phyloP scores from a whole-genome alignment of 2,113 vertebrate genomes.

The Geothlypis trichas region DNA sequence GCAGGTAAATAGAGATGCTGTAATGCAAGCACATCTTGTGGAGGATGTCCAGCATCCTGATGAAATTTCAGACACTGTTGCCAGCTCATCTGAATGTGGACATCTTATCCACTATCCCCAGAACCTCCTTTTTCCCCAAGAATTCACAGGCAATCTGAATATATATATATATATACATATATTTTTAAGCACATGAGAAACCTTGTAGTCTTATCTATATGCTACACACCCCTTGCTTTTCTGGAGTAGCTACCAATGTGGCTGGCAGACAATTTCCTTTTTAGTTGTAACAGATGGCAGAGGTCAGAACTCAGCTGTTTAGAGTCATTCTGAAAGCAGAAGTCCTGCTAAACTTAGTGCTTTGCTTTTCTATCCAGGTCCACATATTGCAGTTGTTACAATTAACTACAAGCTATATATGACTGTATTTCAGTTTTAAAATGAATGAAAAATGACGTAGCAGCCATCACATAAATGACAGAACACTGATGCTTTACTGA shows the following conservation, averaged over 20 bases:
- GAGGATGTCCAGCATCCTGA: not conserved
- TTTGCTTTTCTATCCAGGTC: not conserved
- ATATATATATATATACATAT: not conserved
- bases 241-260: not conserved
- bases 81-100: not conserved
- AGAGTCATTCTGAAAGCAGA: not conserved
- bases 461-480: not conserved
- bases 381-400: not conserved
- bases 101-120: not conserved
- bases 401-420: not conserved
- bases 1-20: not conserved
- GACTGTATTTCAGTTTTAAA: not conserved
- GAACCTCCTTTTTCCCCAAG: not conserved
- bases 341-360: not conserved
- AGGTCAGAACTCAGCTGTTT: slow-evolving; percentile 5
- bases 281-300: not conserved
- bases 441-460: not conserved
- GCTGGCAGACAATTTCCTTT: not conserved
- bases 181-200: not conserved
- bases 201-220: not conserved
- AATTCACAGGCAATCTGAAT: not conserved
- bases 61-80: not conserved
- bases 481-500: not conserved
- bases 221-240: not conserved
- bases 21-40: not conserved